Evolutionary conservation across 2,888 invertebrate genomes (phyloP).

Genomic region (Polydesmus complanatus): DNA sequence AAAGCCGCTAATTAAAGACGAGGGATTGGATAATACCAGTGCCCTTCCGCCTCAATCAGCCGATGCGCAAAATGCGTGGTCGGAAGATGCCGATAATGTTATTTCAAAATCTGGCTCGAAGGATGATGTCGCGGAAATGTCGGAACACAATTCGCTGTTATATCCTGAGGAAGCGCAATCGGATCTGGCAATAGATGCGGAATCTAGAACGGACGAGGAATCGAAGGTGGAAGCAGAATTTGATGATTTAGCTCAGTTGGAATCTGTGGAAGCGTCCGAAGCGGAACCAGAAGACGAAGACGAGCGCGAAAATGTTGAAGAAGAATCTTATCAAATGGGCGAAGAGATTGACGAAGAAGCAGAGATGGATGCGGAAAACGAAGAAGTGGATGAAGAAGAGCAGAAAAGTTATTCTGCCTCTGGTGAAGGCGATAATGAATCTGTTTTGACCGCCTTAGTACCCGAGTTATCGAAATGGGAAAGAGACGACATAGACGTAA

Average conservation of each 20-base stretch:
- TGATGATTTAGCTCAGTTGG: not conserved
- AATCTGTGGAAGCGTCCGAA: not conserved
- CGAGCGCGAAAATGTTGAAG: slow-evolving; percentile 8
- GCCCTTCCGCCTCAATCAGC: not conserved
- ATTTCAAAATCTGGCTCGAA: not conserved
- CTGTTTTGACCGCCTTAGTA: slow-evolving; percentile 26
- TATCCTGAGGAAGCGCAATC: not conserved
- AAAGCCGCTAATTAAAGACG: not conserved
- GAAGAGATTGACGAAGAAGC: slow-evolving; percentile 29
- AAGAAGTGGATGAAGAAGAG: slow-evolving; percentile 28
- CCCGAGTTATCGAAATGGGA: slow-evolving; percentile 84
- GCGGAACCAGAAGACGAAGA: not conserved
- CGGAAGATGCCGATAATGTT: not conserved
- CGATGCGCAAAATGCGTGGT: too few species aligned
- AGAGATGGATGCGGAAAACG: slow-evolving; percentile 23
- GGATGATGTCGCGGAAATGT: not conserved
- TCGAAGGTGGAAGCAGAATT: not conserved
- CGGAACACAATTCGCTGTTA: not conserved
- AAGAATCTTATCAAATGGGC: slow-evolving; percentile 21
- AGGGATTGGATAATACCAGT: not conserved
- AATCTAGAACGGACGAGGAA: not conserved
- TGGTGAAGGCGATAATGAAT: too few species aligned
- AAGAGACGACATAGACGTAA: slow-evolving; percentile 31
- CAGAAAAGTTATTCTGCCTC: slow-evolving; percentile 18
- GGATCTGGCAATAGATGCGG: not conserved